phyloP scores from a whole-genome alignment of 2,113 vertebrate species.

The Cryptotis parvus region DNA sequence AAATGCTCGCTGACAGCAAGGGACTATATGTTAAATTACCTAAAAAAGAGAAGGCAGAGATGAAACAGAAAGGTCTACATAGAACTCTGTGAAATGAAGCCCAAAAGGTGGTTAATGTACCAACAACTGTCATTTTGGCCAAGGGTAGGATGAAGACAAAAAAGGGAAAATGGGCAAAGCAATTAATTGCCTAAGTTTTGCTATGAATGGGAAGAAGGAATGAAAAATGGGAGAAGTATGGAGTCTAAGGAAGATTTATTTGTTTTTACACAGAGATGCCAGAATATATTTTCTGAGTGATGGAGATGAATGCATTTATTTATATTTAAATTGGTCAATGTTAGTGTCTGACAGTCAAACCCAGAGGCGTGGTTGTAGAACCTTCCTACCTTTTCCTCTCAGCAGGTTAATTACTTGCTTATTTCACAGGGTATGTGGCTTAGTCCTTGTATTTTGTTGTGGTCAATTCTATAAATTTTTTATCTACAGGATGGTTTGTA shows the following conservation, averaged over 20 bases:
- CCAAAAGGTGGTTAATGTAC: background rate
- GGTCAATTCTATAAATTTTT: conserved; percentile 57
- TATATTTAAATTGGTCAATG: background rate
- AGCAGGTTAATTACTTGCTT: conserved; percentile 21
- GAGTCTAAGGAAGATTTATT: background rate
- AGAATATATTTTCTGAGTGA: background rate
- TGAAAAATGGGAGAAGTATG: background rate
- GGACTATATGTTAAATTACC: background rate
- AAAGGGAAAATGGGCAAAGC: background rate
- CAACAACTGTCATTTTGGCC: background rate
- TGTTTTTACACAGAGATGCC: background rate
- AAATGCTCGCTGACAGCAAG: background rate
- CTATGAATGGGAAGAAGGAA: background rate
- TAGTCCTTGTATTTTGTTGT: conserved; percentile 48
- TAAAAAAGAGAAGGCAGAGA: background rate
- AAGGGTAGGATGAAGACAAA: background rate
- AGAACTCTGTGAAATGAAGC: background rate
- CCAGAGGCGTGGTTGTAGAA: background rate
- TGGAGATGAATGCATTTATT: background rate
- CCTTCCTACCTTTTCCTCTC: no score
- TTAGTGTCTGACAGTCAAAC: background rate
- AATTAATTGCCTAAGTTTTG: background rate
- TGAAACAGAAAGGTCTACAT: background rate
- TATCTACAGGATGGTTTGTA: conserved; percentile 17
- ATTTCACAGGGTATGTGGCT: background rate